Percentiles rank a stretch among this genome's conserved stretches.
Evolutionary conservation across 2,797 vertebrate genomes (phyloP).

Genomic region (Peromyscus melanophrys): DNA sequence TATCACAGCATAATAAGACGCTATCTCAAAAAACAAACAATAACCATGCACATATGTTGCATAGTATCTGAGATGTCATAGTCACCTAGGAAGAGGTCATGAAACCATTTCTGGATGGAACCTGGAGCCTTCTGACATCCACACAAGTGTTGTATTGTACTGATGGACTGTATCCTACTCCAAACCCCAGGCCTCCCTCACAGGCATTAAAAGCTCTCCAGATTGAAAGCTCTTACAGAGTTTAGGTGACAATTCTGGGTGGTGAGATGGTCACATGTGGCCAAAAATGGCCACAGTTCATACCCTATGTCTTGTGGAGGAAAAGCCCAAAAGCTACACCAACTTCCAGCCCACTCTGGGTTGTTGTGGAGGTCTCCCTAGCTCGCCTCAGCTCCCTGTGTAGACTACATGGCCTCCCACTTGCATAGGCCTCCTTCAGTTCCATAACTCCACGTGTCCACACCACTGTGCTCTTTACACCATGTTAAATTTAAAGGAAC

Average conservation of each 20-base stretch:
- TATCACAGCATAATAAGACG: background rate
- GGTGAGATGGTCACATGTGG: background rate
- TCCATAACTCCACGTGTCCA: background rate
- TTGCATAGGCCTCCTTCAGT: background rate
- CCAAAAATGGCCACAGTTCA: background rate
- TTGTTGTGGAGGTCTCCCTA: background rate
- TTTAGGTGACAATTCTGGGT: background rate
- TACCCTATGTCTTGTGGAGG: background rate
- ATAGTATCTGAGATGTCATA: background rate
- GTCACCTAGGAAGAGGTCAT: background rate
- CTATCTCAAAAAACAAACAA: background rate
- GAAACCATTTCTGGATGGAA: background rate
- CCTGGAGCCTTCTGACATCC: background rate
- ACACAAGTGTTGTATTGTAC: background rate
- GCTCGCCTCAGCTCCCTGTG: background rate
- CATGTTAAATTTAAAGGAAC: background rate
- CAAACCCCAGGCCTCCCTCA: background rate
- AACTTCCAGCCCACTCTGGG: rapidly evolving
- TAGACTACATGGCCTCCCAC: background rate
- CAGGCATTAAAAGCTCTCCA: background rate
- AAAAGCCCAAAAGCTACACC: background rate
- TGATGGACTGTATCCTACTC: background rate
- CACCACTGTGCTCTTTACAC: background rate
- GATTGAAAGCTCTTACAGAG: background rate
- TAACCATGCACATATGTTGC: background rate